phyloP scores from a whole-genome alignment of 53 echinoderm and acorn worm genomes.

The Arbacia lixula region DNA sequence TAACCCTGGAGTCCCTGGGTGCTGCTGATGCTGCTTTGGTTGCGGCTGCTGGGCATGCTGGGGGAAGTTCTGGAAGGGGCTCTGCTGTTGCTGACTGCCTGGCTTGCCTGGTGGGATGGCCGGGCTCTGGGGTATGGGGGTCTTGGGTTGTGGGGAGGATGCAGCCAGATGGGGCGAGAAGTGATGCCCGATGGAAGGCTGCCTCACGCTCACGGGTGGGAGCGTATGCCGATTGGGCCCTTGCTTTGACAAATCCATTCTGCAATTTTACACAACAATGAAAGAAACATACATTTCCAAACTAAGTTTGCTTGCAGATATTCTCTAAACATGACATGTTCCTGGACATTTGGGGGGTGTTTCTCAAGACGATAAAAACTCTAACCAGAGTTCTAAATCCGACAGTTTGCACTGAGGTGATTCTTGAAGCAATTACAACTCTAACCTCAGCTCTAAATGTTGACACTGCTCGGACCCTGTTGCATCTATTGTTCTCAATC shows the following conservation, averaged over 20 bases:
- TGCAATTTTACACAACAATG: neutral
- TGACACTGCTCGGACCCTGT: no score
- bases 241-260: constrained; percentile 48
- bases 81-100: constrained; percentile 22
- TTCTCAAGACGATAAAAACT: neutral
- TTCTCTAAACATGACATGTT: neutral
- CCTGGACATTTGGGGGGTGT: neutral
- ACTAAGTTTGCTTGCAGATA: no score
- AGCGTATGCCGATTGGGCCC: constrained; percentile 29
- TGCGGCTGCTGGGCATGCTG: constrained; percentile 9
- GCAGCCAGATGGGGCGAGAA: constrained; percentile 33
- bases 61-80: constrained; percentile 33
- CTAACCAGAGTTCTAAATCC: no score
- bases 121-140: constrained; percentile 88
- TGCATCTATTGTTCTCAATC: no score
- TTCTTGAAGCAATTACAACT: no score
- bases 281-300: neutral
- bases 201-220: constrained; percentile 47
- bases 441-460: no score
- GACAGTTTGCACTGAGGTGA: no score
- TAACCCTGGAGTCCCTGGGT: neutral
- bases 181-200: constrained; percentile 72
- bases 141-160: constrained; percentile 61
- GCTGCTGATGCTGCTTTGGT: neutral
- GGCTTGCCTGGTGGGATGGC: constrained; percentile 55